A percentile compares a stretch with the other conserved stretches of the same genome.
Evolutionary conservation across 2,888 invertebrate species (phyloP).

Genomic region (Parelbella ahira): DNA sequence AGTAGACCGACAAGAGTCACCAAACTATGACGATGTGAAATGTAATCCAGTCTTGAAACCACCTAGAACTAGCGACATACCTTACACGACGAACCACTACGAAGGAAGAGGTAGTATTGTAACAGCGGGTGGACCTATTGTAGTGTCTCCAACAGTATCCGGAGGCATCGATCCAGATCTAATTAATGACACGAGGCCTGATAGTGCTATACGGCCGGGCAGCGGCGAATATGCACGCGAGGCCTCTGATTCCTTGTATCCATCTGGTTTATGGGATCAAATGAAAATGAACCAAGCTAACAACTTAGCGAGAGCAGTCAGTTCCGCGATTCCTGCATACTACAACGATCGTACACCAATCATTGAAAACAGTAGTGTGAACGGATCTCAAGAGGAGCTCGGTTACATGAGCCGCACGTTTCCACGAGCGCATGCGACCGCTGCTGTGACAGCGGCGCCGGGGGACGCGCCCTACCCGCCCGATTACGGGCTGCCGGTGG

Average conservation of each 20-base stretch:
- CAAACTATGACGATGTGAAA: conserved; percentile 61
- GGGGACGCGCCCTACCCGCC: conserved; percentile 83
- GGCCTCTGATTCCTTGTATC: conserved; percentile 87
- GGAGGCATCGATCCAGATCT: conserved; percentile 91
- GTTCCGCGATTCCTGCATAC: conserved; percentile 79
- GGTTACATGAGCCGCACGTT: conserved; percentile 83
- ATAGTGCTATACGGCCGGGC: conserved; percentile 80
- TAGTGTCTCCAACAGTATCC: conserved; percentile 87
- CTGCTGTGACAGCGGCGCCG: conserved; percentile 73
- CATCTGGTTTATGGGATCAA: conserved; percentile 89
- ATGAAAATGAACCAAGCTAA: conserved; percentile 71
- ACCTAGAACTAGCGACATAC: conserved; percentile 83
- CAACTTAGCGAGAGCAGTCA: conserved; percentile 80
- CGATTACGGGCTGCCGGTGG: conserved; percentile 88
- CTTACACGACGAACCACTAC: conserved; percentile 85
- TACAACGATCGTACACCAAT: conserved; percentile 89
- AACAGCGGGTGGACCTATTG: conserved; percentile 82
- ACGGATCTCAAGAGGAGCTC: conserved; percentile 81
- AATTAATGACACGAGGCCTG: conserved; percentile 89
- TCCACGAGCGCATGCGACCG: conserved; percentile 72
- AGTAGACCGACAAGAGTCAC: conserved; percentile 73
- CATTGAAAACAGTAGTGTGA: conserved; percentile 82
- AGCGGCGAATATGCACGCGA: conserved; percentile 90
- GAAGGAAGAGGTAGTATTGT: conserved; percentile 84
- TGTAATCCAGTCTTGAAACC: conserved; percentile 87